These are phyloP conservation scores for Amaurobius ferox DNA, from an alignment of 2,888 invertebrate species.

Conservation along the genomic window DNA sequence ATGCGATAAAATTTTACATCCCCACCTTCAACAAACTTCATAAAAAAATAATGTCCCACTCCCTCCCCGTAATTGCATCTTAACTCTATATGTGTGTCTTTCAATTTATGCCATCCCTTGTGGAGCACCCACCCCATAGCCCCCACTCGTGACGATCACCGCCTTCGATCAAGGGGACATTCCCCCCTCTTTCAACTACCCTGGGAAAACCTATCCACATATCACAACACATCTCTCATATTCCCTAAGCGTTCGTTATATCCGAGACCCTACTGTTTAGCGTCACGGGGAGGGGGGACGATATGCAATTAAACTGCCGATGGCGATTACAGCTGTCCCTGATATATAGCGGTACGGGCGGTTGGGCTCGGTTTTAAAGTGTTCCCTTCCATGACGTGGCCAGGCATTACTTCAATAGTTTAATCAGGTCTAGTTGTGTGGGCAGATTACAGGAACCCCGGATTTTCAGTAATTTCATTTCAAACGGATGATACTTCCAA, in stretches of 20 bases:
- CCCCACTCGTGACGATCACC: constrained; percentile 5
- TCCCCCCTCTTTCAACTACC: background rate
- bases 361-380: constrained; percentile 5
- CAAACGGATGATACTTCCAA: constrained; percentile 55
- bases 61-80: background rate
- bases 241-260: constrained; percentile 12
- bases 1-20: too few species aligned
- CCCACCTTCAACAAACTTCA: background rate
- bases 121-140: background rate
- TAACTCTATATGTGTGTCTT: constrained; percentile 2
- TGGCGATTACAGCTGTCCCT: constrained; percentile 58
- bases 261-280: constrained; percentile 12
- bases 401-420: constrained; percentile 56
- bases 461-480: constrained; percentile 65
- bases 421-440: constrained; percentile 43
- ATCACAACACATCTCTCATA: constrained; percentile 9
- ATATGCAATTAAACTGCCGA: constrained; percentile 65
- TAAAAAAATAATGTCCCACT: background rate
- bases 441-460: constrained; percentile 53
- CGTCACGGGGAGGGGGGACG: background rate
- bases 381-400: constrained; percentile 40
- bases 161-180: background rate
- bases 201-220: background rate
- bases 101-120: background rate
- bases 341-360: constrained; percentile 23